Percentiles rank a stretch among this genome's conserved stretches.
These are phyloP conservation scores for Agrotis puta DNA, from an alignment of 2,888 invertebrate species.

Conservation along the genomic window DNA sequence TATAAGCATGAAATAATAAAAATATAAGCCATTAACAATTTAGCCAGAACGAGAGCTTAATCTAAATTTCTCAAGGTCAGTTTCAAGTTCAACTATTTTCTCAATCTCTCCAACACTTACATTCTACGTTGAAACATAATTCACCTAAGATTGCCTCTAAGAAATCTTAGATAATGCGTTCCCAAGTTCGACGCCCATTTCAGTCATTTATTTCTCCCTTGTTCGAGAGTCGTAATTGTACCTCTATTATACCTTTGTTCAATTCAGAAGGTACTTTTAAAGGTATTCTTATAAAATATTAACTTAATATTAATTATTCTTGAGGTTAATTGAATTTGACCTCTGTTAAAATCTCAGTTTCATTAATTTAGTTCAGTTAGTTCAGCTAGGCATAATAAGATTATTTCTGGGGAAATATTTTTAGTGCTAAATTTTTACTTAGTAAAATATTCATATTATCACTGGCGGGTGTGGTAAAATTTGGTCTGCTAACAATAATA, in stretches of 20 bases:
- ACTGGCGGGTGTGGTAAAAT: neutral
- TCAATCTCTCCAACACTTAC: constrained; percentile 28
- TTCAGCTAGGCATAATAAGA: neutral
- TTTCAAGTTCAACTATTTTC: constrained; percentile 9
- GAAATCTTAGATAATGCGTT: constrained; percentile 80
- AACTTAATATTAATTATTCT: constrained; percentile 54
- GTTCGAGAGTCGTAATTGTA: constrained; percentile 58
- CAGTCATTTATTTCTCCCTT: constrained; percentile 72
- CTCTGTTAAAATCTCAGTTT: constrained; percentile 52
- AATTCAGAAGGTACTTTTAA: constrained; percentile 43
- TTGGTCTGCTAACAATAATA: neutral
- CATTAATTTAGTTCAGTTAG: constrained; percentile 15
- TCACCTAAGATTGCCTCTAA: constrained; percentile 74
- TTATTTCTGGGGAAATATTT: neutral
- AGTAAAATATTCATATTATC: neutral
- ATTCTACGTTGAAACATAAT: constrained; percentile 61
- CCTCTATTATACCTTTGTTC: constrained; percentile 57
- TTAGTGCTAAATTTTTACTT: neutral
- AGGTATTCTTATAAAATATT: constrained; percentile 49
- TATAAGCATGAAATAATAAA: too few relatives aligned
- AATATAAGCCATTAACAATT: neutral
- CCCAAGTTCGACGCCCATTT: constrained; percentile 67
- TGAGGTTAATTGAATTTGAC: constrained; percentile 48
- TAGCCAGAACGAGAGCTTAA: neutral
- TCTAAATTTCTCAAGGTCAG: neutral